Conservation (phyloP, 92 coral and sea anemone genomes). For the Palythoa grandiflora region DNA sequence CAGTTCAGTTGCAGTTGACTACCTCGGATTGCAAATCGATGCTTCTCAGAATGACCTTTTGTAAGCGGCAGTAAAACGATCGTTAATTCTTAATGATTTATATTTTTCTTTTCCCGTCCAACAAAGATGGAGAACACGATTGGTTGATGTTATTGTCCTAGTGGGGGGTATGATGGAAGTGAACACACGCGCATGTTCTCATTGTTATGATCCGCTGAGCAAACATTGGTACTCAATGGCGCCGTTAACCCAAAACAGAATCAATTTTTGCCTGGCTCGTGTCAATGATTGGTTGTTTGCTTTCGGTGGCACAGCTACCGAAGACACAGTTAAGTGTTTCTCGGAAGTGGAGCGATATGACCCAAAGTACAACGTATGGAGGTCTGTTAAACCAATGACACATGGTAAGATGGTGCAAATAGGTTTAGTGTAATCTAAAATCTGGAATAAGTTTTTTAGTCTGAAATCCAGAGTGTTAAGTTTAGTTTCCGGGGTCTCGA, state of each 20-base stretch:
- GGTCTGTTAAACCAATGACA: slow-evolving; percentile 51
- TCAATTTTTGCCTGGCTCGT: slow-evolving; percentile 83
- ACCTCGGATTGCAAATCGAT: too few relatives aligned
- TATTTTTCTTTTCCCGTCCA: neutral
- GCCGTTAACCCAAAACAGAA: slow-evolving; percentile 71
- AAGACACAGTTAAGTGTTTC: slow-evolving; percentile 63
- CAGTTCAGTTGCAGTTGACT: too few relatives aligned
- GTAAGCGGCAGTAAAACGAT: too few relatives aligned
- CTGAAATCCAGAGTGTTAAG: too few relatives aligned
- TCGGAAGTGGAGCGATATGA: slow-evolving; percentile 83
- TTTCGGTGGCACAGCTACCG: slow-evolving; percentile 75
- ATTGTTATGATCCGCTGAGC: slow-evolving; percentile 86
- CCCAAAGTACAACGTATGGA: slow-evolving; percentile 86
- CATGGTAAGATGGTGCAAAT: slow-evolving; percentile 48
- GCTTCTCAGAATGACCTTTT: too few relatives aligned
- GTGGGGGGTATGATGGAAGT: slow-evolving; percentile 85
- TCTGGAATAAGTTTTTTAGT: too few relatives aligned
- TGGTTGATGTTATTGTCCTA: slow-evolving; percentile 69
- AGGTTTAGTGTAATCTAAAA: neutral
- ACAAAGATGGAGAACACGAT: slow-evolving; percentile 85
- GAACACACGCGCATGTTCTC: slow-evolving; percentile 66
- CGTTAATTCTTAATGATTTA: neutral
- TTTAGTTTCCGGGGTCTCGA: too few relatives aligned
- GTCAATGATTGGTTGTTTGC: slow-evolving; percentile 68
- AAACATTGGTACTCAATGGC: slow-evolving; percentile 82